phyloP scores from a whole-genome alignment of 2,797 vertebrate genomes.

The Pseudochirops corinnae region DNA sequence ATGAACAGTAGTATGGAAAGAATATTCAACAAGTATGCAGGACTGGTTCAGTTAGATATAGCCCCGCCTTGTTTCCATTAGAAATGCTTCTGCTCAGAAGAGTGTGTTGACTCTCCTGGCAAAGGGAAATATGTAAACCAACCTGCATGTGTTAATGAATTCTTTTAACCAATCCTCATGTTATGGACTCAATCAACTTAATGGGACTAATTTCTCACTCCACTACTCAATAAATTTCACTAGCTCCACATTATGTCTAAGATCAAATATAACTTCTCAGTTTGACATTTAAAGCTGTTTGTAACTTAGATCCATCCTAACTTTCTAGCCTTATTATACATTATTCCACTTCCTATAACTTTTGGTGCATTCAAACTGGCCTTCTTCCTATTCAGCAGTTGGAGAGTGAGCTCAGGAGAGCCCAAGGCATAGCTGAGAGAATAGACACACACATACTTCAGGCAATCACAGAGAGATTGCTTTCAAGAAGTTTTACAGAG shows the following conservation, averaged over 20 bases:
- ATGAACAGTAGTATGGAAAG: background rate
- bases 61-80: background rate
- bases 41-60: background rate
- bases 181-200: background rate
- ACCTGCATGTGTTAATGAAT: background rate
- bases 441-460: background rate
- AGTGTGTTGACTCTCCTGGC: background rate
- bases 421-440: background rate
- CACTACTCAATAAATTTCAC: background rate
- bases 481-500: background rate
- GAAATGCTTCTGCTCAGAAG: background rate
- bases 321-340: background rate
- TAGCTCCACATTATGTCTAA: background rate
- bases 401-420: background rate
- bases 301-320: background rate
- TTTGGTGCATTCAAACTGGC: background rate
- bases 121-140: background rate
- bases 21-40: background rate
- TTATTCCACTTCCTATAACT: background rate
- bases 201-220: background rate
- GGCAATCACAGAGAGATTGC: background rate
- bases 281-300: background rate
- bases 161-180: background rate
- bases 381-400: background rate
- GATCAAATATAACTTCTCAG: background rate